Percentiles rank a stretch among this genome's conserved stretches.
Evolutionary conservation across 2,888 invertebrate species (phyloP).

Genomic region (Sycophila texana): DNA sequence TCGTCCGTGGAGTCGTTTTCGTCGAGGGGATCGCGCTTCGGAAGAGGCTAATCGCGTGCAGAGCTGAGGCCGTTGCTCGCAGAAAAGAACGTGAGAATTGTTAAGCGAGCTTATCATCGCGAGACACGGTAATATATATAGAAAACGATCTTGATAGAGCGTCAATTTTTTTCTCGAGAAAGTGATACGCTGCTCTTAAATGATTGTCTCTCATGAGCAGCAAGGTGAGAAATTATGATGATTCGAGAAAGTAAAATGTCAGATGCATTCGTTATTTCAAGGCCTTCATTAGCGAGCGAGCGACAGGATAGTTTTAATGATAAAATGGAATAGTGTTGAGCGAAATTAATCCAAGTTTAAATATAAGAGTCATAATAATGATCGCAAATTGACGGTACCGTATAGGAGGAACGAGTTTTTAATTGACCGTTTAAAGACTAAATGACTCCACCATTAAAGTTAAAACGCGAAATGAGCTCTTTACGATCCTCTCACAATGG

Average conservation of each 20-base stretch:
- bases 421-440: slow-evolving; percentile 23
- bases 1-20: no score
- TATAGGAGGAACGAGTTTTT: slow-evolving; percentile 18
- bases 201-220: neutral
- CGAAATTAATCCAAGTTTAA: no score
- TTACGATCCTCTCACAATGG: slow-evolving; percentile 29
- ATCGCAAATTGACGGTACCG: neutral
- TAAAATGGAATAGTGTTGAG: no score
- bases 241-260: neutral
- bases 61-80: neutral
- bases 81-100: neutral
- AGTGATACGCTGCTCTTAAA: slow-evolving; percentile 8
- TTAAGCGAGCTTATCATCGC: slow-evolving; percentile 8
- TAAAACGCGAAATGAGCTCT: slow-evolving; percentile 23
- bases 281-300: no score
- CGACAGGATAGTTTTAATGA: no score
- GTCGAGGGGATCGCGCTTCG: neutral
- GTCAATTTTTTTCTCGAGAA: neutral
- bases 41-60: neutral
- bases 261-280: no score
- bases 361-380: no score
- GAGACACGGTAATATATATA: neutral
- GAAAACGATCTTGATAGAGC: neutral
- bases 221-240: neutral
- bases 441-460: slow-evolving; percentile 32